Evolutionary conservation across 2,888 invertebrate species (phyloP), one percentile per base, ranked within the genome.

Genomic region (Acheta domesticus): DNA sequence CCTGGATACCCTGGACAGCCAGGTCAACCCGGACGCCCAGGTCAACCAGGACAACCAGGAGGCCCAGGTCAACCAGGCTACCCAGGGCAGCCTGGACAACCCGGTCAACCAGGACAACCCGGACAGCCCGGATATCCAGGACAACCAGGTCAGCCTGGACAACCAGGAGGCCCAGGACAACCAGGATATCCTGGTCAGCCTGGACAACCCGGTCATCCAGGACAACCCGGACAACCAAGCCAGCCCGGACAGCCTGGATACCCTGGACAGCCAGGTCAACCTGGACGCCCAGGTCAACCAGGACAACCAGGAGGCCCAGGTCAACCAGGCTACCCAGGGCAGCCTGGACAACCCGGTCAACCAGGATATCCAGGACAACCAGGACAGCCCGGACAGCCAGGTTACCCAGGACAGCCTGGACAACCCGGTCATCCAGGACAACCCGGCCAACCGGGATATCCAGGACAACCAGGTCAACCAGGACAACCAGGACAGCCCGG

Each of bases 241-340:
- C 23, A 23, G 2, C 23, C 23, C 23, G 23, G 23, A 74, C n/a
- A n/a, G 21, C 79, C 83, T 14, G 80, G 78, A 21, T 49, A 75
- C 62, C 76, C 49, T 48, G 79, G 78, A 62, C 76, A 80, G 12
- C 75, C 75, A 78, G 48, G 77, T 20, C 62, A 49, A 78, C 77
- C 79, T 4, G 49, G 23, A 48, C 62, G 75, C 12, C 80, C 11
- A n/a, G n/a, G n/a, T n/a, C n/a, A 73, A 20, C 79, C 77, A 21
- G 79, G 80, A 77, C 79, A 82, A 21, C 83, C 83, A 16, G 83
- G 78, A 83, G 83, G 74, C 78, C 84, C 85, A 5, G 85, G 86
- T 2, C 79, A 83, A 87, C 89, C 81, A 78, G 82, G 82, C 12
- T 79, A 74, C 78, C 81, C 83, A 77, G 83, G 83, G 73, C 62